A percentile compares a stretch with the other conserved stretches of the same genome.
phyloP scores from a whole-genome alignment of 2,888 invertebrate genomes.

The Thecocarcelia acutangulata region DNA sequence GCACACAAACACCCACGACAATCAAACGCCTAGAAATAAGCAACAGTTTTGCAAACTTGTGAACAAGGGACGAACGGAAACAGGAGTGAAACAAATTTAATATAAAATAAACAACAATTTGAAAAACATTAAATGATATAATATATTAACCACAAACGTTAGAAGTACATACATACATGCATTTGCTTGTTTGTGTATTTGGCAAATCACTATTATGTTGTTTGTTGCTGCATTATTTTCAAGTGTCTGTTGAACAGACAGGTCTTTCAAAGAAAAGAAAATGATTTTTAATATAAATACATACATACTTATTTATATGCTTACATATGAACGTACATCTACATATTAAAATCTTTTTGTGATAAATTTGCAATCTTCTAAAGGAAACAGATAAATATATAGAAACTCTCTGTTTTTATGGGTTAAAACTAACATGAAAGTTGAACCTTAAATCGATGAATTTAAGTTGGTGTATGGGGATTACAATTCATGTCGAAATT shows the following conservation, averaged over 20 bases:
- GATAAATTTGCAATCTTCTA: too few species aligned
- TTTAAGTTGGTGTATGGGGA: too few species aligned
- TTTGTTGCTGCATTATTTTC: slow-evolving; percentile 1
- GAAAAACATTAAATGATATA: slow-evolving; percentile 10
- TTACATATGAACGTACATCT: too few species aligned
- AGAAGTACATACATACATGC: too few species aligned
- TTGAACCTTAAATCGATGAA: too few species aligned
- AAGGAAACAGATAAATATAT: too few species aligned
- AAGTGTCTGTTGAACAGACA: slow-evolving; percentile 38
- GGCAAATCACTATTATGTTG: neutral
- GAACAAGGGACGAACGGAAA: neutral
- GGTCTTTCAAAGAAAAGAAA: slow-evolving; percentile 6
- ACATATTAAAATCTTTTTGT: too few species aligned
- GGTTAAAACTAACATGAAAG: too few species aligned
- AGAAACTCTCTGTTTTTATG: too few species aligned
- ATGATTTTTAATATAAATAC: neutral
- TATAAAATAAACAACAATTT: slow-evolving; percentile 15
- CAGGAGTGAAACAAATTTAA: slow-evolving; percentile 20
- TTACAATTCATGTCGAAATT: too few species aligned
- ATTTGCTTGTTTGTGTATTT: neutral
- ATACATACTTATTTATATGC: neutral
- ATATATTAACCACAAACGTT: slow-evolving; percentile 10
- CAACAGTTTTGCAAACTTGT: slow-evolving; percentile 32
- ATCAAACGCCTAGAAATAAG: slow-evolving; percentile 39
- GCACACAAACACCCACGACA: neutral